Conservation (phyloP, 1,140 invertebrate genomes). For the Mylabris phalerata region DNA sequence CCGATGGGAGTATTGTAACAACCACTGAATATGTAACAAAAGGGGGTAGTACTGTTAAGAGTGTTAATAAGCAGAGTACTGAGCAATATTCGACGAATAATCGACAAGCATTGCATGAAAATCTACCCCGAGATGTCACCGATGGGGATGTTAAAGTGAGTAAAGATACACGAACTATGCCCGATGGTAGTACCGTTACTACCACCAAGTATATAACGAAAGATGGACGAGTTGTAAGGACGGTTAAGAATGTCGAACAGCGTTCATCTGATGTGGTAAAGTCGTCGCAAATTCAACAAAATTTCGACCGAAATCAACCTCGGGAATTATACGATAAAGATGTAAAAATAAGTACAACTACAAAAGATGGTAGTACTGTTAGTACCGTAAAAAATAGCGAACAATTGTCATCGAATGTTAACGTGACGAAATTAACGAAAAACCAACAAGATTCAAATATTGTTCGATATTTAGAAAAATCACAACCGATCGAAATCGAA, state of each 20-base stretch:
- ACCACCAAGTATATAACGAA: slow-evolving; percentile 7
- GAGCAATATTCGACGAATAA: background rate
- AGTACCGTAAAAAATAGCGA: background rate
- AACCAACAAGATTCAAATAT: background rate
- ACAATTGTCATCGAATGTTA: background rate
- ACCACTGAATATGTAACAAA: slow-evolving; percentile 4
- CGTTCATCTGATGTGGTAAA: background rate
- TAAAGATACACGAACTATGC: slow-evolving; percentile 43
- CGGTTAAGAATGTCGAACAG: background rate
- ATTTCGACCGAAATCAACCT: no score
- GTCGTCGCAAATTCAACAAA: background rate
- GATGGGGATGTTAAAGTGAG: slow-evolving; percentile 45
- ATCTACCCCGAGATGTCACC: background rate
- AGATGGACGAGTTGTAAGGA: background rate
- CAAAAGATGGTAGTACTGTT: slow-evolving; percentile 8
- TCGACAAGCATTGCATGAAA: background rate
- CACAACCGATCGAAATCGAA: slow-evolving; percentile 7
- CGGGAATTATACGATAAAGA: background rate
- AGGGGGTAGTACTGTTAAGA: background rate
- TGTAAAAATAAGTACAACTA: slow-evolving; percentile 47
- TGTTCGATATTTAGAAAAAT: background rate
- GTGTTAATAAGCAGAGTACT: background rate
- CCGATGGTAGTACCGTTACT: slow-evolving; percentile 10
- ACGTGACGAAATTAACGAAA: background rate
- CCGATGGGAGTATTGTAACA: slow-evolving; percentile 11